These are phyloP conservation scores for Protomyctophum bolini DNA, from an alignment of 2,113 vertebrate species.

Conservation along the genomic window DNA sequence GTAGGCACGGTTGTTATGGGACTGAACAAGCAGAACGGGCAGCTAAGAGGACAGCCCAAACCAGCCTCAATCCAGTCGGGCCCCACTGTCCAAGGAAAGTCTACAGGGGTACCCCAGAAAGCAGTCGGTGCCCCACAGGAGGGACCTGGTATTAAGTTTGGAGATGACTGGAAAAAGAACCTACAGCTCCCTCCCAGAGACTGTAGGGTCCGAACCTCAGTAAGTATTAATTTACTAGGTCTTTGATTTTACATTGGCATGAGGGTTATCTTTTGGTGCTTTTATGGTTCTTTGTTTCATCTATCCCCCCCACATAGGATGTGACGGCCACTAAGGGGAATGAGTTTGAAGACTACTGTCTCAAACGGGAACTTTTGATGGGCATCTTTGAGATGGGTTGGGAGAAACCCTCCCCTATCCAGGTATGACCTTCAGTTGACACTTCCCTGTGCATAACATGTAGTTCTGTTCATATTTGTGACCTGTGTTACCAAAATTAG, in stretches of 20 bases:
- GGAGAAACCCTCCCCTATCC: conserved; percentile 84
- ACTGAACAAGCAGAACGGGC: conserved; percentile 80
- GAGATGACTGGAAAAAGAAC: conserved; percentile 77
- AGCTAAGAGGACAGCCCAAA: conserved; percentile 77
- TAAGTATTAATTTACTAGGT: conserved; percentile 39
- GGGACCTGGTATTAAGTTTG: conserved; percentile 76
- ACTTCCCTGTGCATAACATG: too few species aligned
- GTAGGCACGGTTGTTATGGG: conserved; percentile 67
- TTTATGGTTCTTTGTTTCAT: conserved; percentile 18
- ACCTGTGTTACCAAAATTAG: too few species aligned
- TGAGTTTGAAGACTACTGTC: conserved; percentile 85
- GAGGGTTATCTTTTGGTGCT: not conserved
- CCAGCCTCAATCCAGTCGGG: conserved; percentile 64
- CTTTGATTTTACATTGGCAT: fast-evolving
- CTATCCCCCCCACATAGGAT: conserved; percentile 58
- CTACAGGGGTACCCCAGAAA: conserved; percentile 53
- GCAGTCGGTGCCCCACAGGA: conserved; percentile 60
- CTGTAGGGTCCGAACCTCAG: conserved; percentile 72
- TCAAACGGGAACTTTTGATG: conserved; percentile 83
- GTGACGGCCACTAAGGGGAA: conserved; percentile 83
- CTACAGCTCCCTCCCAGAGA: conserved; percentile 76
- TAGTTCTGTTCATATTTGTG: too few species aligned
- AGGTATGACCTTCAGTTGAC: conserved; percentile 58
- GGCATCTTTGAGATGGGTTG: conserved; percentile 86
- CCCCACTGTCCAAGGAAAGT: conserved; percentile 66